These are phyloP conservation scores for Botia almorhae DNA, from an alignment of 2,797 vertebrate genomes.

Conservation along the genomic window DNA sequence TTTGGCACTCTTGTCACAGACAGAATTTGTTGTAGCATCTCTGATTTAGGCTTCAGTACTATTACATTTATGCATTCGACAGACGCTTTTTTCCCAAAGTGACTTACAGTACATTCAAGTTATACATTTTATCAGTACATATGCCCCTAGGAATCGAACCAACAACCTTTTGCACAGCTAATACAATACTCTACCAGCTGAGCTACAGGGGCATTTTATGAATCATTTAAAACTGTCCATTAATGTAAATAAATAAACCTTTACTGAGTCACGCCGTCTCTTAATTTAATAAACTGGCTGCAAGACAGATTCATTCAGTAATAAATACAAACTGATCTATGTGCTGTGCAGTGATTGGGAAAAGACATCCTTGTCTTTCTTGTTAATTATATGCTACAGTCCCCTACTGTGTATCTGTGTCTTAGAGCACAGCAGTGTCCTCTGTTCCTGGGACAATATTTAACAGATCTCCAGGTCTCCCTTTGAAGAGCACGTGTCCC, in stretches of 20 bases:
- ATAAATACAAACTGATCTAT: constrained; percentile 44
- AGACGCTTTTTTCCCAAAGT: too few species aligned
- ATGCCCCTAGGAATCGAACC: too few species aligned
- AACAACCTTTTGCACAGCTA: too few species aligned
- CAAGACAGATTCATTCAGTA: constrained; percentile 31
- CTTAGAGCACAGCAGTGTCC: constrained; percentile 63
- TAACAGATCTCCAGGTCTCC: constrained; percentile 65
- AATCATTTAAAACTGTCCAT: too few species aligned
- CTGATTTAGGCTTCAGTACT: neutral
- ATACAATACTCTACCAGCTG: too few species aligned
- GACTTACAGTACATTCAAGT: too few species aligned
- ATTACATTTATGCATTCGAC: too few species aligned
- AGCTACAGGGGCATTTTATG: too few species aligned
- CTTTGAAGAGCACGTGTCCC: constrained; percentile 46
- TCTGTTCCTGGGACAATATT: constrained; percentile 68
- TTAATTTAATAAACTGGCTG: constrained; percentile 27
- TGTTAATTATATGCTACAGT: constrained; percentile 76
- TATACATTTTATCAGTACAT: too few species aligned
- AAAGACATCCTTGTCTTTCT: constrained; percentile 64
- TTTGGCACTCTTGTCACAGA: neutral
- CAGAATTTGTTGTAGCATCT: neutral
- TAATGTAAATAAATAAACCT: neutral
- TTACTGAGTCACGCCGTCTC: constrained; percentile 17
- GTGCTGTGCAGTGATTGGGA: constrained; percentile 31
- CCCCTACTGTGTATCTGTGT: constrained; percentile 70